Conservation (phyloP, 2,888 invertebrate genomes). For the Euzophera pinguis region DNA sequence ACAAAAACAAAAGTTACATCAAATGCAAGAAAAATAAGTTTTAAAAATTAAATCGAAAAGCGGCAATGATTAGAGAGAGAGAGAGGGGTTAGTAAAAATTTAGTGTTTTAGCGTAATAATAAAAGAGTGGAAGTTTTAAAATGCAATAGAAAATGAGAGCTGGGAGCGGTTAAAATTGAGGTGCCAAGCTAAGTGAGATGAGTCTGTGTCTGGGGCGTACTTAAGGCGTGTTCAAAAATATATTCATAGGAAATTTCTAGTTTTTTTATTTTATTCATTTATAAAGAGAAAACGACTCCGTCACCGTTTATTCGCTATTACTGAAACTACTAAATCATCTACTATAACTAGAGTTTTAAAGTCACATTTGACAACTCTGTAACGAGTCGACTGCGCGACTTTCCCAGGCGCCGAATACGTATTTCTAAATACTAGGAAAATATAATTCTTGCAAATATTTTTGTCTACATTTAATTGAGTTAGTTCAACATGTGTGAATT, state of each 20-base stretch:
- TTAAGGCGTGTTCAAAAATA: conserved; percentile 52
- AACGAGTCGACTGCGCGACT: conserved; percentile 6
- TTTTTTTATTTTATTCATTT: conserved; percentile 30
- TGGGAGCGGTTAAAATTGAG: conserved; percentile 26
- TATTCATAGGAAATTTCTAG: conserved; percentile 37
- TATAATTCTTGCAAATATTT: conserved; percentile 45
- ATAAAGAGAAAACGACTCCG: conserved; percentile 44
- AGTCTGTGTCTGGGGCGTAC: conserved; percentile 40
- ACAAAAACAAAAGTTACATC: conserved; percentile 50
- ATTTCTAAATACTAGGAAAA: conserved; percentile 56
- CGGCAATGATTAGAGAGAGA: conserved; percentile 28
- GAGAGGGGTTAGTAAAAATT: conserved; percentile 27
- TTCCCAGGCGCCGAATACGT: conserved; percentile 23
- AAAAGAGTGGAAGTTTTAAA: conserved; percentile 30
- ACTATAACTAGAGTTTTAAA: conserved; percentile 35
- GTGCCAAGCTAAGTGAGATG: conserved; percentile 43
- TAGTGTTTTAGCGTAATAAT: conserved; percentile 48
- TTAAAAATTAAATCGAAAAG: conserved; percentile 38
- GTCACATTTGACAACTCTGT: conserved; percentile 36
- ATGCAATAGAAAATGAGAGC: conserved; percentile 27
- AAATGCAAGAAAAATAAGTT: conserved; percentile 18
- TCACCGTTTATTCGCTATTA: conserved; percentile 39
- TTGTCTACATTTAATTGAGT: conserved; percentile 45
- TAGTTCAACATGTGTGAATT: conserved; percentile 39
- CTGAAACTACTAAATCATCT: conserved; percentile 45